These are phyloP conservation scores for Caenorhabditis latens DNA, from an alignment of 1,140 invertebrate genomes.

Conservation along the genomic window DNA sequence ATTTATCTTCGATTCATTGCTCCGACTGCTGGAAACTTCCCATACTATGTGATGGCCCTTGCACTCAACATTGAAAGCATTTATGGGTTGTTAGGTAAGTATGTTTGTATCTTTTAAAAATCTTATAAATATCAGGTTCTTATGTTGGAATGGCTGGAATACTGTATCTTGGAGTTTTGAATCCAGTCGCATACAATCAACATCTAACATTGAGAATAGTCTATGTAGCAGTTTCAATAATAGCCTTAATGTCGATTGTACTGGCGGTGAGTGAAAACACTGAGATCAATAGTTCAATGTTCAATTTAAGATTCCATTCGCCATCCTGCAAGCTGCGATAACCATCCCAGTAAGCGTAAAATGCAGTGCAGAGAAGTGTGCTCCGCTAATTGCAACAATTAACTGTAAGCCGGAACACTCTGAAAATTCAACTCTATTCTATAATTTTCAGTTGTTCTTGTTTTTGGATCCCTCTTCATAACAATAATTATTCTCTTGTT, in stretches of 20 bases:
- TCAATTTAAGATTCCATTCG: constrained; percentile 25
- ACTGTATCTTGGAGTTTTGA: constrained; percentile 24
- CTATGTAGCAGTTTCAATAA: background rate
- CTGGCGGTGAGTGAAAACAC: background rate
- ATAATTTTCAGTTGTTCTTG: constrained; percentile 1
- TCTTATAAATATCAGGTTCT: background rate
- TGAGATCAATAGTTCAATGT: background rate
- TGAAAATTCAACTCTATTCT: background rate
- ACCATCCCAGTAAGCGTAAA: background rate
- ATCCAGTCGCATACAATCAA: constrained; percentile 26
- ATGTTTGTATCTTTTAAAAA: too few species aligned
- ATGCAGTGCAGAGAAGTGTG: background rate
- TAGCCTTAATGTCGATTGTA: background rate
- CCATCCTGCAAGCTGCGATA: constrained; percentile 2
- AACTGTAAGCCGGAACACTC: background rate
- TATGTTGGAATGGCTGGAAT: constrained; percentile 41
- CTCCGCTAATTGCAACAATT: constrained; percentile 1
- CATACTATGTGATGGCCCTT: constrained; percentile 7
- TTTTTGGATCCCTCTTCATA: background rate
- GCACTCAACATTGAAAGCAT: constrained; percentile 2
- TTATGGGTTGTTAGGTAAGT: constrained; percentile 23
- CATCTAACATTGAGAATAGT: background rate
- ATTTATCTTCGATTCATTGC: constrained; percentile 50
- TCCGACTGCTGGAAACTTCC: background rate
- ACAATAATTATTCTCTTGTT: background rate